Conservation (phyloP, 1,140 invertebrate species). For the Drosophila bipectinata region DNA sequence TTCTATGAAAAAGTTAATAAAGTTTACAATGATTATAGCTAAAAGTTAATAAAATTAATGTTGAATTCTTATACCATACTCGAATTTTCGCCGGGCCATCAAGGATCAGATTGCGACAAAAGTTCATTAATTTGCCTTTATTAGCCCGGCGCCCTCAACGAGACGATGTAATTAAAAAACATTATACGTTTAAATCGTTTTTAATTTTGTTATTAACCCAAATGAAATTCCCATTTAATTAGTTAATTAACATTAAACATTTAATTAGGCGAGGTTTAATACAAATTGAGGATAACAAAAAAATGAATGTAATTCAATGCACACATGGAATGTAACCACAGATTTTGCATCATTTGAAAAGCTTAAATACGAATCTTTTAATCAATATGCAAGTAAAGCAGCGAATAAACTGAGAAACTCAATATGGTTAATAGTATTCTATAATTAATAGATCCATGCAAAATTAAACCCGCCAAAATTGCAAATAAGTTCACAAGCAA, state of each 20-base stretch:
- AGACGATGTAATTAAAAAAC: conserved; percentile 29
- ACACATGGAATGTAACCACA: conserved; percentile 30
- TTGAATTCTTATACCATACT: conserved; percentile 15
- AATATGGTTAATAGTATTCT: conserved; percentile 39
- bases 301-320: conserved; percentile 35
- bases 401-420: conserved; percentile 10
- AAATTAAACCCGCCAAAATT: conserved; percentile 75
- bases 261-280: conserved; percentile 58
- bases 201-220: conserved; percentile 50
- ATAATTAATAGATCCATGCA: conserved; percentile 65
- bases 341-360: conserved; percentile 53
- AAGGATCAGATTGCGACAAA: background rate
- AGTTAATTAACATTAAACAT: conserved; percentile 69
- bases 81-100: conserved; percentile 14
- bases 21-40: conserved; percentile 30
- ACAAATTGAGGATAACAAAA: conserved; percentile 2
- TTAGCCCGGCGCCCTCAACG: conserved; percentile 16
- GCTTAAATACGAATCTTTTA: conserved; percentile 44
- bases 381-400: conserved; percentile 54
- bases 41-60: conserved; percentile 38
- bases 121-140: conserved; percentile 37
- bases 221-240: conserved; percentile 60
- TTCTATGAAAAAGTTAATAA: conserved; percentile 75
- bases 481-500: conserved; percentile 61
- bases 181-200: conserved; percentile 45